phyloP scores from a whole-genome alignment of 2,797 vertebrate genomes.

The Sebastes oblongus region DNA sequence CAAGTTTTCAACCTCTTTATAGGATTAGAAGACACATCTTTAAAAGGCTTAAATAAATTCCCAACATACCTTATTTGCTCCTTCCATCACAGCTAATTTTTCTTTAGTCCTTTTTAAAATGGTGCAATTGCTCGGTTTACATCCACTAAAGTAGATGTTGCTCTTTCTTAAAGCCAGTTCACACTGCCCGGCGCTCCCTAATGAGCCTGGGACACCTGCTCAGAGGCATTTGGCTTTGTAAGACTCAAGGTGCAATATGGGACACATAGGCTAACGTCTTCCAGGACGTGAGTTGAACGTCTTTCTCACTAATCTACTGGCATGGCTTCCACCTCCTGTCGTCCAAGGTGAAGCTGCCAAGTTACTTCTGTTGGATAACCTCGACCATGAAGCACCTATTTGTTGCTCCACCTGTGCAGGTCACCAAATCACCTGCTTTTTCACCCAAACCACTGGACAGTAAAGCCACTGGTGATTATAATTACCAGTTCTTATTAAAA shows the following conservation, averaged over 20 bases:
- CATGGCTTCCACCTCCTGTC: slow-evolving; percentile 45
- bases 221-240: slow-evolving; percentile 60
- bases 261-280: slow-evolving; percentile 52
- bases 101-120: slow-evolving; percentile 31
- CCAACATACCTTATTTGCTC: slow-evolving; percentile 68
- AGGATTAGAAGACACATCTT: background rate
- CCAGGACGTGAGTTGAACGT: slow-evolving; percentile 33
- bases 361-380: slow-evolving; percentile 12
- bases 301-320: slow-evolving; percentile 71
- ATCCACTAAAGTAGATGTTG: slow-evolving; percentile 29
- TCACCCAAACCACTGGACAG: background rate
- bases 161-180: slow-evolving; percentile 16
- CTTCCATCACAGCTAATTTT: slow-evolving; percentile 59
- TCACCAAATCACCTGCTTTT: background rate
- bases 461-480: background rate
- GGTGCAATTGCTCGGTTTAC: background rate
- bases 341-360: slow-evolving; percentile 31
- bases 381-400: slow-evolving; percentile 1
- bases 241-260: slow-evolving; percentile 59
- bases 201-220: slow-evolving; percentile 72
- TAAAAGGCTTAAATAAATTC: background rate
- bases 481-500: background rate
- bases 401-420: background rate
- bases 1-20: background rate
- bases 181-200: slow-evolving; percentile 28